These are phyloP conservation scores for Chromis chromis DNA, from an alignment of 2,797 vertebrate species.

Conservation along the genomic window DNA sequence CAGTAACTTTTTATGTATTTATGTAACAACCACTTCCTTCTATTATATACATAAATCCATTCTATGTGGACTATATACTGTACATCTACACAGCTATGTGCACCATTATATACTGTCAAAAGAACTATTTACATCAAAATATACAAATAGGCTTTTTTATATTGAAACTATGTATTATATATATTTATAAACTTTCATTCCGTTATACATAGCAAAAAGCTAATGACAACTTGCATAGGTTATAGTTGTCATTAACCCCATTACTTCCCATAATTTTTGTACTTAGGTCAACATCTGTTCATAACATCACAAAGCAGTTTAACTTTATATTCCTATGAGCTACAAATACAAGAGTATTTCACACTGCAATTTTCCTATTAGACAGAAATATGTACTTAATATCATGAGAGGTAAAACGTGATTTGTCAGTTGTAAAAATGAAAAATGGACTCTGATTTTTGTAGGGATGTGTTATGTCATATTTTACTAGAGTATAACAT, in stretches of 20 bases:
- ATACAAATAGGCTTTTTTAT: not conserved
- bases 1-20: no score
- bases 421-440: not conserved
- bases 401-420: not conserved
- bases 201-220: not conserved
- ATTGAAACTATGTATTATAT: not conserved
- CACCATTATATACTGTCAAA: no score
- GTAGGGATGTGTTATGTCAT: not conserved
- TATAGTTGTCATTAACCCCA: no score
- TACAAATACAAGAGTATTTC: not conserved
- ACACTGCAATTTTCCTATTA: not conserved
- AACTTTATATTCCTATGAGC: not conserved
- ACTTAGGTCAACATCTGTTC: not conserved
- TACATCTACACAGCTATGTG: no score
- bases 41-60: no score
- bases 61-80: no score
- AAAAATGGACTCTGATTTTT: constrained; percentile 4
- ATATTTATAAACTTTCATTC: not conserved
- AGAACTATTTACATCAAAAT: not conserved
- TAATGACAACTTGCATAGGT: not conserved
- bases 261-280: no score
- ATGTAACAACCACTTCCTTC: no score
- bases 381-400: not conserved
- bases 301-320: not conserved
- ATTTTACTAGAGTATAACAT: constrained; percentile 11